Evolutionary conservation across 2,113 vertebrate genomes (phyloP), one percentile per base, ranked within the genome.

Genomic region (Apeltes quadracus): DNA sequence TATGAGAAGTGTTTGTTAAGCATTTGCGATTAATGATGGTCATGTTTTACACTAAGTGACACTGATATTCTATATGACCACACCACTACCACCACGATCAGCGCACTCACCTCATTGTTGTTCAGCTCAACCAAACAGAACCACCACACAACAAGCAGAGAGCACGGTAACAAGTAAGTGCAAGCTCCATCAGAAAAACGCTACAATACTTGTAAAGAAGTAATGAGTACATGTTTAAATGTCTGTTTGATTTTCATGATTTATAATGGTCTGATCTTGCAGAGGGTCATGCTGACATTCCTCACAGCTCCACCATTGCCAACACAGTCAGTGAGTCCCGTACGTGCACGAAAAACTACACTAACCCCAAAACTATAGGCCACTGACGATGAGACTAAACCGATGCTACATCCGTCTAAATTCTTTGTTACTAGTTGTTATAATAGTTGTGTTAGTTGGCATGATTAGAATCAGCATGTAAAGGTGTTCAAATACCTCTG

Each of bases 41-140:
- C 43, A 5, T 15, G 18, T 18, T 15, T 44, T 44, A 16, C 14
- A 44, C 14, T 6, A 16, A 16, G 43, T 44, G 4, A 18, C 43
- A 44, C 43, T 18, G 43, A 44, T 15, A 44, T 44, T 18, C 14
- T 16, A 15, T 5, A 44, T 44, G 14, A 44, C 15, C 16, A 2
- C 43, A 18, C 43, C 43, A 16, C 16, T 44, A 18, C 43, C 43
- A 44, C 43, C 14, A 44, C 43, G 16, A 5, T 44, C 43, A 44
- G 43, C 32, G 32, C 32, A 39, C 5, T 32, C n/a, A 54, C 16
- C 8, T 25, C 41, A 1, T 64, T 72, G 20, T 75, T 16, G 83
- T 87, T 67, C 72, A 88, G 88, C 25, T 11, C 44, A 83, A 12
- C 84, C 84, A 11, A 34, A 0, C 1, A 51, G 0, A 64, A 11